Evolutionary conservation across 2,888 invertebrate genomes (phyloP).

Genomic region (Acanthoscelides obtectus): DNA sequence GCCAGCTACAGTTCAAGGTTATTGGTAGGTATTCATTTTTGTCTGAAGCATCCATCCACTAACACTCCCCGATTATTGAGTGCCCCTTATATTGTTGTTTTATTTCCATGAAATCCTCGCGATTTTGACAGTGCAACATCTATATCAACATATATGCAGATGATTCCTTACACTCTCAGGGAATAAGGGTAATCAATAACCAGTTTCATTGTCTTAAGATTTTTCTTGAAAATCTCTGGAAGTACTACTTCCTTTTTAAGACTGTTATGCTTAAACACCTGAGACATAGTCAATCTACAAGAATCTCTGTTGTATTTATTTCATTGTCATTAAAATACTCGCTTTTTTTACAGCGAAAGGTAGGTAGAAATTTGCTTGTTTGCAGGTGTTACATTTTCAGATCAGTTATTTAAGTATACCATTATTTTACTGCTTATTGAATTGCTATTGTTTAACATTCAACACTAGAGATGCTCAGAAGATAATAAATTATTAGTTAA

Average conservation of each 20-base stretch:
- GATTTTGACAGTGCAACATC: not conserved
- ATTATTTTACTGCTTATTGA: too few relatives aligned
- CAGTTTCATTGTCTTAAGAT: not conserved
- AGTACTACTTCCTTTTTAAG: not conserved
- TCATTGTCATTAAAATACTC: not conserved
- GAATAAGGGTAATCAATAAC: not conserved
- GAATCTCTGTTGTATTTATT: not conserved
- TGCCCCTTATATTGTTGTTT: not conserved
- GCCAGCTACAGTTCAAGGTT: slow-evolving; percentile 29
- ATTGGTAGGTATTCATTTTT: slow-evolving; percentile 21
- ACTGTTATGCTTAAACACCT: not conserved
- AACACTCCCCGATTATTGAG: slow-evolving; percentile 7
- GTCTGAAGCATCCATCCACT: slow-evolving; percentile 15
- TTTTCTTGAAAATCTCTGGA: not conserved
- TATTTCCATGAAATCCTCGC: not conserved
- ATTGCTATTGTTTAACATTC: too few relatives aligned
- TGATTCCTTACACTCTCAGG: not conserved
- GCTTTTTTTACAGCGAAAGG: not conserved
- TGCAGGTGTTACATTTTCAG: not conserved
- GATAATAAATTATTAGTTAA: too few relatives aligned
- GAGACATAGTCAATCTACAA: not conserved
- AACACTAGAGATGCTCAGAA: too few relatives aligned
- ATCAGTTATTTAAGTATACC: too few relatives aligned
- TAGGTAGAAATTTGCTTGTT: not conserved
- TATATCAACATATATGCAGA: not conserved